These are phyloP conservation scores for Recurvirostra avosetta DNA, from an alignment of 2,113 vertebrate species.

Conservation along the genomic window DNA sequence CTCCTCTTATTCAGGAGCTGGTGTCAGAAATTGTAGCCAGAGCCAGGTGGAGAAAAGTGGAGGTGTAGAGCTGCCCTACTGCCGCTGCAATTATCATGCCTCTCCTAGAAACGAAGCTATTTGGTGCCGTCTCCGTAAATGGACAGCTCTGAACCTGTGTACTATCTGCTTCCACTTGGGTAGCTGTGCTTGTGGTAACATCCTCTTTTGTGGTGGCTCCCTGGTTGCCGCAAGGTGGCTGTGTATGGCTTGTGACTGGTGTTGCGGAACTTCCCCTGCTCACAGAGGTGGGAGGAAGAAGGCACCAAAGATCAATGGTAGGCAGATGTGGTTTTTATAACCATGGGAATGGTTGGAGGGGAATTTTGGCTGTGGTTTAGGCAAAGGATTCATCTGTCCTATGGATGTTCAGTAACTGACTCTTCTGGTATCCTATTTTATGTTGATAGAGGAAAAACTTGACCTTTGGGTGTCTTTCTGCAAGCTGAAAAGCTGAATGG, in stretches of 20 bases:
- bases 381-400: slow-evolving; percentile 28
- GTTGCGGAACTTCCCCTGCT: slow-evolving; percentile 8
- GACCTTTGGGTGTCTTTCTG: neutral
- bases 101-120: neutral
- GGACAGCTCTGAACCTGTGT: neutral
- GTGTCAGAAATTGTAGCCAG: neutral
- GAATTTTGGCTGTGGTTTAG: slow-evolving; percentile 31
- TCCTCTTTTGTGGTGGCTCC: neutral
- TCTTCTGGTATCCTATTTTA: neutral
- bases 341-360: slow-evolving; percentile 4
- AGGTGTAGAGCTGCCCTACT: neutral
- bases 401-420: neutral
- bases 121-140: neutral
- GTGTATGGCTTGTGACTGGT: slow-evolving; percentile 9
- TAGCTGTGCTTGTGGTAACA: neutral
- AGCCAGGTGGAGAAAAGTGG: neutral
- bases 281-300: neutral
- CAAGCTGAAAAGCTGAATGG: neutral
- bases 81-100: slow-evolving; percentile 45
- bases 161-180: slow-evolving; percentile 48
- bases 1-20: neutral
- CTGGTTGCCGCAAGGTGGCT: neutral
- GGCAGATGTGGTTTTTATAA: neutral
- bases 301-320: neutral
- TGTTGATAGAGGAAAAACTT: neutral